phyloP scores from a whole-genome alignment of 2,888 invertebrate species.

The Teleiodes luculella region DNA sequence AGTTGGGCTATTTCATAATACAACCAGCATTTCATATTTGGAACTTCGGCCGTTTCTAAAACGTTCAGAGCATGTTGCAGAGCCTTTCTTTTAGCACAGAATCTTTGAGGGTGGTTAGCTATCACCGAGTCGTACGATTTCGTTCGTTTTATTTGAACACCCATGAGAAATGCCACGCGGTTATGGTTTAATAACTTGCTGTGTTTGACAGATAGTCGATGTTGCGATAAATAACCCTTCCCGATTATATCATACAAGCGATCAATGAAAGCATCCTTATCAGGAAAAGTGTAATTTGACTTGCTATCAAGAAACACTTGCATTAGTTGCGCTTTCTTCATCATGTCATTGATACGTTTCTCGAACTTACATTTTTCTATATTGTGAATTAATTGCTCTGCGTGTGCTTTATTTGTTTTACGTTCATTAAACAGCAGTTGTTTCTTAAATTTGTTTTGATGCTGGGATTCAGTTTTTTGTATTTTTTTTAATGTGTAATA shows the following conservation, averaged over 20 bases:
- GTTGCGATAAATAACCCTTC: constrained; percentile 59
- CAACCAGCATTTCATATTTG: constrained; percentile 68
- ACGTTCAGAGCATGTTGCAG: constrained; percentile 49
- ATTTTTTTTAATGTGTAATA: constrained; percentile 63
- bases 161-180: constrained; percentile 68
- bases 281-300: constrained; percentile 59
- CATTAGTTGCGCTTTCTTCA: constrained; percentile 63
- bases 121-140: constrained; percentile 70
- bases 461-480: constrained; percentile 62
- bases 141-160: constrained; percentile 58
- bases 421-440: constrained; percentile 53
- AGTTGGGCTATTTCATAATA: constrained; percentile 37
- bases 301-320: constrained; percentile 62
- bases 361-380: constrained; percentile 55
- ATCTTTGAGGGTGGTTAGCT: constrained; percentile 66
- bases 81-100: constrained; percentile 58
- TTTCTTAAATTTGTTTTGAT: constrained; percentile 60
- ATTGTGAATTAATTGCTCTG: constrained; percentile 53
- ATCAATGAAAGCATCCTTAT: constrained; percentile 61
- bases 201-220: constrained; percentile 63
- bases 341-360: constrained; percentile 57
- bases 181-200: constrained; percentile 65
- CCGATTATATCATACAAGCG: constrained; percentile 63
- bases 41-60: constrained; percentile 68
- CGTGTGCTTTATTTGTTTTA: constrained; percentile 53